Conservation (phyloP, 2,797 vertebrate species). For the Peromyscus aztecus region DNA sequence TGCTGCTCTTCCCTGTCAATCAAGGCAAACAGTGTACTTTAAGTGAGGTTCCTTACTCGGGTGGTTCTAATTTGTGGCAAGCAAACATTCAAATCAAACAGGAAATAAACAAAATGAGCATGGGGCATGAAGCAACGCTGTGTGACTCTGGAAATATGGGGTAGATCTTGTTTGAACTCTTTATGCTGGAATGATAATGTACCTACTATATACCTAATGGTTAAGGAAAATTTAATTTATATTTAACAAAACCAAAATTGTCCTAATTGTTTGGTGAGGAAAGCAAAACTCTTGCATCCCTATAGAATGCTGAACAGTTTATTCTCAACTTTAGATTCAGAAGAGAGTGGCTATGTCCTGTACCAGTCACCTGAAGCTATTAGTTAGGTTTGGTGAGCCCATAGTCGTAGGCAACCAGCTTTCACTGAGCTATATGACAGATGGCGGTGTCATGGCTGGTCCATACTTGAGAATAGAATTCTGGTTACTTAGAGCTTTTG, state of each 20-base stretch:
- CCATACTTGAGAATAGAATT: not conserved
- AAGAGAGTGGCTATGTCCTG: not conserved
- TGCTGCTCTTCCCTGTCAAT: not conserved
- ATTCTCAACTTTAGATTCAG: not conserved
- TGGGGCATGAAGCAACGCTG: not conserved
- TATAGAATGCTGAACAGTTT: not conserved
- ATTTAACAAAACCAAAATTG: not conserved
- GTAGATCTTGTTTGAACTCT: not conserved
- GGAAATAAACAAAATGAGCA: not conserved
- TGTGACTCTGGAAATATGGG: not conserved
- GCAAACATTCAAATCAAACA: not conserved
- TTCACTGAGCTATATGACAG: not conserved
- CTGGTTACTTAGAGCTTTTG: not conserved
- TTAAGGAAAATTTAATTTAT: slow-evolving; percentile 11
- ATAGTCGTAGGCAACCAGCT: not conserved
- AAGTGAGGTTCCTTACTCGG: not conserved
- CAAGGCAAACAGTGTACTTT: not conserved
- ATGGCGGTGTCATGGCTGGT: not conserved
- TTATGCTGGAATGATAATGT: not conserved
- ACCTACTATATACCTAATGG: not conserved
- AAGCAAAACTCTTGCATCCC: not conserved
- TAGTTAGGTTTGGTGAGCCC: not conserved
- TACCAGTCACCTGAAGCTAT: not conserved
- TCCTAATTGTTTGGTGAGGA: not conserved
- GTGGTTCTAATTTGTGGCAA: not conserved